Percentiles rank a stretch among this genome's conserved stretches.
Conservation (phyloP, 2,888 invertebrate genomes). For the Mesodorylaimus sp. region DNA sequence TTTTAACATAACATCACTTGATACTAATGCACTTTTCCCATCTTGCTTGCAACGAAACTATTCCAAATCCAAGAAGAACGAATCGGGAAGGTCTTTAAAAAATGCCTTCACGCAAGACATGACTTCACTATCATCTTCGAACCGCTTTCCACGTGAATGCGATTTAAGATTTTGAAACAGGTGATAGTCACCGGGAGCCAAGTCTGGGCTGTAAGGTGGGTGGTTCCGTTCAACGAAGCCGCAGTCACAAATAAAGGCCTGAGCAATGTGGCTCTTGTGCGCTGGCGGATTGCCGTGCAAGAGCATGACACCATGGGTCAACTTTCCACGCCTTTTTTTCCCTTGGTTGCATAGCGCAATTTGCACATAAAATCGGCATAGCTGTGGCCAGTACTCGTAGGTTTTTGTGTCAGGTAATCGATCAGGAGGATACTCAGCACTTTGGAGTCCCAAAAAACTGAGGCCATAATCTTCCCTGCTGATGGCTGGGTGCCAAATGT, state of each 20-base stretch:
- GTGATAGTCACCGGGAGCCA: constrained; percentile 10
- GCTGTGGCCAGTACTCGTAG: constrained; percentile 12
- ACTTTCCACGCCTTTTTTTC: constrained; percentile 4
- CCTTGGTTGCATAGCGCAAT: constrained; percentile 1
- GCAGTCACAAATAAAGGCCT: constrained; percentile 6
- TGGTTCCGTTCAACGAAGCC: constrained; percentile 9
- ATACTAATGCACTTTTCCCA: no score
- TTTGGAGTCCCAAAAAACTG: constrained; percentile 12
- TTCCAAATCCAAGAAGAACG: no score
- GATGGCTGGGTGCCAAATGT: constrained; percentile 5
- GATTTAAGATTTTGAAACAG: constrained; percentile 10
- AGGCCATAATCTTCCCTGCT: constrained; percentile 12
- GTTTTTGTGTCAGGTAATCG: constrained; percentile 13
- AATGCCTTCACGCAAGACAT: no score
- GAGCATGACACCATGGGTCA: constrained; percentile 6
- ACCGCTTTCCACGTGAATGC: no score
- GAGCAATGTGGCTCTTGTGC: constrained; percentile 7
- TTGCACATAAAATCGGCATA: constrained; percentile 10
- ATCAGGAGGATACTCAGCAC: constrained; percentile 12
- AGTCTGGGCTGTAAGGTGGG: constrained; percentile 11
- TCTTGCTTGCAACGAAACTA: no score
- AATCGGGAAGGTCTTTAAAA: no score
- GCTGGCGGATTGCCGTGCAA: constrained; percentile 10
- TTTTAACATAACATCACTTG: no score
- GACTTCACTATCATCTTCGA: no score